phyloP scores from a whole-genome alignment of 1,140 invertebrate species.

The Helicoverpa armigera region DNA sequence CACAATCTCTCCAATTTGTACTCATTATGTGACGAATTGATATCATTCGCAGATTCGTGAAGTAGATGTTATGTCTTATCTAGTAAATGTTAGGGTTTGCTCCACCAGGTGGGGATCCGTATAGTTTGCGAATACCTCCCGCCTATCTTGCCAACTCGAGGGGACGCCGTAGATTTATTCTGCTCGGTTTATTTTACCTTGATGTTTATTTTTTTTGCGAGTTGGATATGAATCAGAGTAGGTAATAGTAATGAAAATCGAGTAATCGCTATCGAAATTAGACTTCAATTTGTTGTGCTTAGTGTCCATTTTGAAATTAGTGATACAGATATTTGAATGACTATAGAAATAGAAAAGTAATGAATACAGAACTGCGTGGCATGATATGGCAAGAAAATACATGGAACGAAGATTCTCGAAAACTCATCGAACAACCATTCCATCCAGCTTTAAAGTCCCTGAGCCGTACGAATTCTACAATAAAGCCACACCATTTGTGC shows the following conservation, averaged over 20 bases:
- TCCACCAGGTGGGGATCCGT: constrained; percentile 57
- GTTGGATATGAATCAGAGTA: constrained; percentile 17
- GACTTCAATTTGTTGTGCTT: neutral
- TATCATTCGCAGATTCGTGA: neutral
- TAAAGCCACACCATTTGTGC: constrained; percentile 85
- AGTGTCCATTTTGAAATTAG: neutral
- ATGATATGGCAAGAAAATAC: constrained; percentile 86
- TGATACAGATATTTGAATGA: constrained; percentile 9
- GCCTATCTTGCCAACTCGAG: constrained; percentile 62
- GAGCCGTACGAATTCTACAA: constrained; percentile 85
- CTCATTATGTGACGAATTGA: neutral
- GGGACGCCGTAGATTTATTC: constrained; percentile 65
- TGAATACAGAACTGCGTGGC: constrained; percentile 50
- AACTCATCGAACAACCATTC: constrained; percentile 81
- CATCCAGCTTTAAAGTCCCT: constrained; percentile 80
- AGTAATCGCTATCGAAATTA: constrained; percentile 54
- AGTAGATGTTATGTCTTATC: constrained; percentile 57
- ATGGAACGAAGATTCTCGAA: constrained; percentile 84
- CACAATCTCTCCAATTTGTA: constrained; percentile 14
- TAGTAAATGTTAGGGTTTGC: constrained; percentile 51
- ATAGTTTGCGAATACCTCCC: constrained; percentile 63
- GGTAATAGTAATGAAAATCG: constrained; percentile 37
- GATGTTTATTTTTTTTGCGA: constrained; percentile 43
- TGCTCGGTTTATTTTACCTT: constrained; percentile 63
- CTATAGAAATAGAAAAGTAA: constrained; percentile 36